A percentile compares a stretch with the other conserved stretches of the same genome.
Conservation (phyloP, 2,888 invertebrate genomes). For the Metallyticus violacea region DNA sequence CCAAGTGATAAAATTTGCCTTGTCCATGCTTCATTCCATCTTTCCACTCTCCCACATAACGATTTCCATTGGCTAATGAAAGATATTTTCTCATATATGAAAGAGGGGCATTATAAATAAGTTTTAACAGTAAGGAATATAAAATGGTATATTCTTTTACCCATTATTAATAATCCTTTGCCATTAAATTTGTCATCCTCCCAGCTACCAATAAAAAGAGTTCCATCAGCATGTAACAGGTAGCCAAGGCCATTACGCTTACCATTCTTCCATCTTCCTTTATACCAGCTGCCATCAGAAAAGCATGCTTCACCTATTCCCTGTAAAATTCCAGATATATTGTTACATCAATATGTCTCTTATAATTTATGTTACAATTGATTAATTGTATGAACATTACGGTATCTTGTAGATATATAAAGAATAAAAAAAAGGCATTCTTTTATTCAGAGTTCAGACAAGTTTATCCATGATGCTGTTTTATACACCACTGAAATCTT, state of each 20-base stretch:
- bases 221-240: slow-evolving; percentile 59
- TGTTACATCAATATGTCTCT: no score
- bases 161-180: slow-evolving; percentile 54
- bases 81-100: background rate
- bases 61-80: slow-evolving; percentile 54
- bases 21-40: slow-evolving; percentile 56
- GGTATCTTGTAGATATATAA: no score
- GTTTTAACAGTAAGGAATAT: background rate
- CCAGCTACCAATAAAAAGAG: slow-evolving; percentile 63
- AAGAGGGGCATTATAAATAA: background rate
- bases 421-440: no score
- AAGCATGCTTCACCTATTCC: background rate
- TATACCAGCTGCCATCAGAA: slow-evolving; percentile 46
- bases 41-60: slow-evolving; percentile 64
- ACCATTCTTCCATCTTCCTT: slow-evolving; percentile 61
- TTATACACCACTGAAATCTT: no score
- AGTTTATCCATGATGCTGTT: no score
- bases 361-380: no score
- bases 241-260: slow-evolving; percentile 48
- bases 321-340: background rate
- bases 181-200: slow-evolving; percentile 50
- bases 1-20: slow-evolving; percentile 63
- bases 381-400: no score
- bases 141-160: slow-evolving; percentile 41
- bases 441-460: no score